A percentile compares a stretch with the other conserved stretches of the same genome.
Evolutionary conservation across 1,140 invertebrate species (phyloP).

Genomic region (Zophobas morio): DNA sequence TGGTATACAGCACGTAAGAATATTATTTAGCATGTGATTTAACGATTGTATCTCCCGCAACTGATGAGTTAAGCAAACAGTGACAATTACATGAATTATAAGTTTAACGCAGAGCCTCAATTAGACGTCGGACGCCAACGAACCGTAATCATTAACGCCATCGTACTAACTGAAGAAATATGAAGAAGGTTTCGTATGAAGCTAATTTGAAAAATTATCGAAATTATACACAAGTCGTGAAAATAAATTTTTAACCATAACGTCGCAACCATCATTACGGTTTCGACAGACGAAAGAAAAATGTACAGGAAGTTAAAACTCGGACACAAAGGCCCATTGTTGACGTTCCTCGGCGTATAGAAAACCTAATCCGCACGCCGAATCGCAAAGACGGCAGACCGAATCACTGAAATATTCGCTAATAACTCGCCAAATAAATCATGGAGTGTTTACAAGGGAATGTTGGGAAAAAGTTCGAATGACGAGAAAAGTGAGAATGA

Average conservation of each 20-base stretch:
- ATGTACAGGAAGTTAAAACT: conserved; percentile 24
- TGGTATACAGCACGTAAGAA: conserved; percentile 6
- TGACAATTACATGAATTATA: conserved; percentile 61
- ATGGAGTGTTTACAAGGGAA: conserved; percentile 22
- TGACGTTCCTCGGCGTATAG: conserved; percentile 22
- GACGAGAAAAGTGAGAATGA: conserved; percentile 39
- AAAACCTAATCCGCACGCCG: conserved; percentile 30
- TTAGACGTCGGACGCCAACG: conserved; percentile 60
- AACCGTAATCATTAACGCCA: conserved; percentile 61
- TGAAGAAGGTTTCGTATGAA: conserved; percentile 47
- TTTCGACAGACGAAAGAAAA: conserved; percentile 14
- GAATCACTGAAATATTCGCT: conserved; percentile 40
- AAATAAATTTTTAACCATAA: conserved; percentile 31
- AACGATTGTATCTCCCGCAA: conserved; percentile 52
- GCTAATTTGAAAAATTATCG: conserved; percentile 50
- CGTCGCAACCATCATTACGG: conserved; percentile 27
- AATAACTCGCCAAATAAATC: conserved; percentile 40
- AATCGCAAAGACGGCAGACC: conserved; percentile 34
- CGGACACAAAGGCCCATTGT: conserved; percentile 29
- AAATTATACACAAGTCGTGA: conserved; percentile 42
- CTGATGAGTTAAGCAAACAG: conserved; percentile 55
- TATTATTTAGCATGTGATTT: conserved; percentile 58
- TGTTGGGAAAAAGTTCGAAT: conserved; percentile 24
- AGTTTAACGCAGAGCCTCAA: conserved; percentile 60
- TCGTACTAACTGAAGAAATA: conserved; percentile 58